Base-by-base conservation (phyloP, 2,113 vertebrate genomes). In the Neopipo cinnamomea region DNA sequence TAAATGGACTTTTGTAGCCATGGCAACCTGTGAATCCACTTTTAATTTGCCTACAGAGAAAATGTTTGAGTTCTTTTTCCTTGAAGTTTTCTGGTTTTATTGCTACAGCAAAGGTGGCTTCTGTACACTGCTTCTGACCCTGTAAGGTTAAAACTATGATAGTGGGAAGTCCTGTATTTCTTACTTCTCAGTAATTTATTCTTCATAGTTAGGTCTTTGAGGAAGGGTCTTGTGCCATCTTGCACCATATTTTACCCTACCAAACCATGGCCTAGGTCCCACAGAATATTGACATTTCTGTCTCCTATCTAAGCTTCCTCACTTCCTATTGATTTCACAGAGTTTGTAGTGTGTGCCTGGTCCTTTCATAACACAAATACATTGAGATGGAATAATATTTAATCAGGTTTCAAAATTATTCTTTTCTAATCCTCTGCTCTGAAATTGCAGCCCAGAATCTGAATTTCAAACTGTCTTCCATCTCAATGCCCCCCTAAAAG, bases 1-100 rank as follows among this genome's bases (percentile, higher is more conserved):
- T 92, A 95, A 96, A 95, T 27, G 27, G 74, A 88, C 93, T 87
- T 94, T 59, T 86, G 86, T 97, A 93, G 76, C 90, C 75, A 94
- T 91, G 86, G 68, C 81, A 96, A 97, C 91, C 30, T 68, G 55
- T 75, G 56, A 46, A 83, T 93, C 53, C 56, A 75, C 65, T 94
- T 94, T 93, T 91, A 91, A 89, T 79, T 96, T 91, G 41, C 65
- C 74, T 72, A 47, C 70, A 87, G 50, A 91, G 30, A 87, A 91
- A 95, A 59, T 44, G 23, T 62, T 92, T 70, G 42, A 6, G 0
- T 24, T 25, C 49, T 42, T 67, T 87, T 77, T 46, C 46, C 61
- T 85, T 92, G n/a, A 85, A 44, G 61, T 91, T 90, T 92, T 96
- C 67, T 87, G 3, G 3, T 23, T 95, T 85, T 58, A 75, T 58